Percentiles rank a stretch among this genome's conserved stretches.
These are phyloP conservation scores for Riptortus pedestris DNA, from an alignment of 1,140 invertebrate species.

Conservation along the genomic window DNA sequence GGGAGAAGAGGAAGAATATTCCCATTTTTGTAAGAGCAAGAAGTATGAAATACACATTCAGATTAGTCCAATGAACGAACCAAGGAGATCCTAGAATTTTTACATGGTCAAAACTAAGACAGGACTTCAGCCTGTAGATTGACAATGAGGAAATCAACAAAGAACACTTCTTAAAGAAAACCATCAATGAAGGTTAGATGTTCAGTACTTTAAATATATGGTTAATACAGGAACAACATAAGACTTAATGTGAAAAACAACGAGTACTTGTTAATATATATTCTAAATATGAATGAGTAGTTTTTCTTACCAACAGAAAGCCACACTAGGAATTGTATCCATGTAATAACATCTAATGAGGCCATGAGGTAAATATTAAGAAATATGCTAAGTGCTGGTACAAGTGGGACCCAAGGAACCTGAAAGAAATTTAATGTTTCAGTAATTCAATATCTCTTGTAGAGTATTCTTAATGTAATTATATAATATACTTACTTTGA, in stretches of 20 bases:
- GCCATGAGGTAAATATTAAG: slow-evolving; percentile 59
- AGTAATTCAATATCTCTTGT: background rate
- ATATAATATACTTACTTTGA: slow-evolving; percentile 17
- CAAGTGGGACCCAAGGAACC: slow-evolving; percentile 56
- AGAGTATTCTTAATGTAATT: background rate
- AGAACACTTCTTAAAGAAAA: background rate
- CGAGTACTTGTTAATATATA: background rate
- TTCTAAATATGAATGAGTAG: background rate
- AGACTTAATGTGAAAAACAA: background rate
- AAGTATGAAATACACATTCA: too few species aligned
- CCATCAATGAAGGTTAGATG: too few species aligned
- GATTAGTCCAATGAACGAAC: too few species aligned
- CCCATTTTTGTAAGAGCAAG: too few species aligned
- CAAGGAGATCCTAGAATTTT: too few species aligned
- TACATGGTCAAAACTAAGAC: too few species aligned
- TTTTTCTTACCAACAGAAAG: slow-evolving; percentile 38
- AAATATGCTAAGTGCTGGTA: slow-evolving; percentile 54
- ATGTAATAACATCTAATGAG: slow-evolving; percentile 51
- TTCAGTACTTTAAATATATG: background rate
- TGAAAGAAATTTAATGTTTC: slow-evolving; percentile 20
- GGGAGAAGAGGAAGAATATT: too few species aligned
- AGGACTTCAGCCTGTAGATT: too few species aligned
- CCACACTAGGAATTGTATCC: slow-evolving; percentile 55
- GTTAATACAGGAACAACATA: background rate
- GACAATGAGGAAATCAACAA: background rate